Evolutionary conservation across 2,888 invertebrate species (phyloP).

Genomic region (Pseudoips prasinana): DNA sequence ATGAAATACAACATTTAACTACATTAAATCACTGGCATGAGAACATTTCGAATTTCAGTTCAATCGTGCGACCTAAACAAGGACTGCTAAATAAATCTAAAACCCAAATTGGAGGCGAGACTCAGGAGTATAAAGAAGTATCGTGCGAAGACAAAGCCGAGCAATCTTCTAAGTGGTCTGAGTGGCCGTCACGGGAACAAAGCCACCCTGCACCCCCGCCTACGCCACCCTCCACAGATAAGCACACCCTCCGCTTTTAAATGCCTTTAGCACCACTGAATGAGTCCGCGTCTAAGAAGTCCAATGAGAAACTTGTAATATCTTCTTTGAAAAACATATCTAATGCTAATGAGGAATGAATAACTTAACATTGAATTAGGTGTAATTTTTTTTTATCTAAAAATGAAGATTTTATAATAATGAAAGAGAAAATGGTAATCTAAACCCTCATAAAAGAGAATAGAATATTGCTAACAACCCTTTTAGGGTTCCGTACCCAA

Average conservation of each 20-base stretch:
- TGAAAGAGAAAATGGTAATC: too few relatives aligned
- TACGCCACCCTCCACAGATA: slow-evolving; percentile 50
- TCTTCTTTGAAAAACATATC: slow-evolving; percentile 44
- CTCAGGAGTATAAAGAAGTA: slow-evolving; percentile 57
- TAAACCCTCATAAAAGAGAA: too few relatives aligned
- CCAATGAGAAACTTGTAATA: slow-evolving; percentile 53
- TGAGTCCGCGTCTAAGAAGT: slow-evolving; percentile 48
- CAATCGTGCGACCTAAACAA: slow-evolving; percentile 37
- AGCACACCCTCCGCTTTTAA: slow-evolving; percentile 61
- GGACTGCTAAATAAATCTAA: slow-evolving; percentile 48
- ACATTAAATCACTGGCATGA: slow-evolving; percentile 1
- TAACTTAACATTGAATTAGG: slow-evolving; percentile 38
- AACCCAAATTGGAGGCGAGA: slow-evolving; percentile 57
- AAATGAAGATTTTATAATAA: too few relatives aligned
- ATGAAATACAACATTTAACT: too few relatives aligned
- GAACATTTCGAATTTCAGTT: slow-evolving; percentile 23
- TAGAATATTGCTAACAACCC: too few relatives aligned
- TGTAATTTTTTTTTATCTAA: slow-evolving; percentile 37
- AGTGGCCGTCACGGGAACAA: slow-evolving; percentile 60
- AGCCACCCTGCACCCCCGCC: slow-evolving; percentile 46
- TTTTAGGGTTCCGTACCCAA: too few relatives aligned
- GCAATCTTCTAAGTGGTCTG: slow-evolving; percentile 77
- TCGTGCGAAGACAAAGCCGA: slow-evolving; percentile 66
- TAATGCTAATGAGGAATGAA: slow-evolving; percentile 52
- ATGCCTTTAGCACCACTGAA: slow-evolving; percentile 59